Evolutionary conservation across 1,140 invertebrate species (phyloP).

Genomic region (Hypothenemus hampei): DNA sequence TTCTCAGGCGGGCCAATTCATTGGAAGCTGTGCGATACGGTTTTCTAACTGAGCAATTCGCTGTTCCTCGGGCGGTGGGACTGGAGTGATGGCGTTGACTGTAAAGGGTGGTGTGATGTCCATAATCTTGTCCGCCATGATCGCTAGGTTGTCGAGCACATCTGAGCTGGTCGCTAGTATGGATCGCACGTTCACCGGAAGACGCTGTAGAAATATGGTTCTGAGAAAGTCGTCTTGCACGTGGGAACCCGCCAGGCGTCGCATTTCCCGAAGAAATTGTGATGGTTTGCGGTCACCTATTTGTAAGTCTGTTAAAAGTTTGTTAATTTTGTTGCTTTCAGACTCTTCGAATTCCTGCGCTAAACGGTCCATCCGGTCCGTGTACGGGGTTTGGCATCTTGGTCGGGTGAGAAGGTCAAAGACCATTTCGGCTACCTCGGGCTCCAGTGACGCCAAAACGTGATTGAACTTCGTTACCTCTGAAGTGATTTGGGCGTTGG

Average conservation of each 20-base stretch:
- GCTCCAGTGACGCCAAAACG: not conserved
- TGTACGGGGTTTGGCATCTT: not conserved
- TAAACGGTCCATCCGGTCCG: too few relatives aligned
- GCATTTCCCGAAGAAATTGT: not conserved
- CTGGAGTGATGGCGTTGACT: not conserved
- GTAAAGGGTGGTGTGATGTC: not conserved
- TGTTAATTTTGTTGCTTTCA: not conserved
- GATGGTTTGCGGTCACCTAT: not conserved
- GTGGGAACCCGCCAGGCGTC: not conserved
- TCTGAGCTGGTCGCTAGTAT: not conserved
- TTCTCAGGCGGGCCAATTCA: too few relatives aligned
- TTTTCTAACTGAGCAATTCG: too few relatives aligned
- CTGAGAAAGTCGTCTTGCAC: not conserved
- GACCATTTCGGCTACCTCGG: too few relatives aligned
- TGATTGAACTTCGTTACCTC: not conserved
- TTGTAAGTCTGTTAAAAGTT: not conserved
- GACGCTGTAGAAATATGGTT: not conserved
- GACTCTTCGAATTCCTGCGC: not conserved
- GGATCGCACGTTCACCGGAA: not conserved
- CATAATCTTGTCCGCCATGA: not conserved
- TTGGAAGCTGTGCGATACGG: too few relatives aligned
- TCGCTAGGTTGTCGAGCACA: not conserved
- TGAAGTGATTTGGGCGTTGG: not conserved
- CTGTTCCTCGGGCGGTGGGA: too few relatives aligned
- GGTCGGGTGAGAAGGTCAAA: not conserved